Conservation (phyloP, 2,797 vertebrate species). For the Poecilia gillii region DNA sequence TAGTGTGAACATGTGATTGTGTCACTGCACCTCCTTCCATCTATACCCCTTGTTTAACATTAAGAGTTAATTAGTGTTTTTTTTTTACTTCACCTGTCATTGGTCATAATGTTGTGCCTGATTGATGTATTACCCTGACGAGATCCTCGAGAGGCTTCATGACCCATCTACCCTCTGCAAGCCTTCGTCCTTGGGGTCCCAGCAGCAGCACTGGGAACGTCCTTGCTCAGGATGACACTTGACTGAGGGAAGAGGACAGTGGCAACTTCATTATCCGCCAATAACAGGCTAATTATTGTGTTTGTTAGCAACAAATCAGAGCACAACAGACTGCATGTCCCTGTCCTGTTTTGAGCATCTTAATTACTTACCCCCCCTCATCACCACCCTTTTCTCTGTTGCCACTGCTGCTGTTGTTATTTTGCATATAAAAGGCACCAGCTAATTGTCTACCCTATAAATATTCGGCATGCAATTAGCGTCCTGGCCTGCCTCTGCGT, state of each 20-base stretch:
- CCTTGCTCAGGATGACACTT: slow-evolving; percentile 78
- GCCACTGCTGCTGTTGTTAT: slow-evolving; percentile 88
- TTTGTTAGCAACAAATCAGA: slow-evolving; percentile 99
- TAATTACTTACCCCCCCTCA: slow-evolving; percentile 92
- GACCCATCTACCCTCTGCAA: slow-evolving; percentile 68
- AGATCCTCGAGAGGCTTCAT: slow-evolving; percentile 51
- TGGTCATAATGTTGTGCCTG: not conserved
- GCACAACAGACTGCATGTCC: slow-evolving; percentile 99
- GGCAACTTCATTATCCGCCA: slow-evolving; percentile 99
- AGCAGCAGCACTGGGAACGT: slow-evolving; percentile 61
- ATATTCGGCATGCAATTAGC: slow-evolving; percentile 99
- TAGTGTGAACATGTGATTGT: not conserved
- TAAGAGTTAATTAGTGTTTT: not conserved
- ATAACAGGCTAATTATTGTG: slow-evolving; percentile 99
- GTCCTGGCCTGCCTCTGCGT: slow-evolving; percentile 82
- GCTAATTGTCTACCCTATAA: slow-evolving; percentile 99
- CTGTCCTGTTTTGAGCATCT: slow-evolving; percentile 99
- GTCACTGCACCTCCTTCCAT: not conserved
- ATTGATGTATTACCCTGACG: not conserved
- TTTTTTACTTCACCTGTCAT: not conserved
- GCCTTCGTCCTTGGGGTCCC: slow-evolving; percentile 45
- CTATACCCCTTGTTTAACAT: not conserved
- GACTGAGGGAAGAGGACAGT: slow-evolving; percentile 92
- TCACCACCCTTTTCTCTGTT: slow-evolving; percentile 72
- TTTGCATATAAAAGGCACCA: slow-evolving; percentile 99